Evolutionary conservation across 2,888 invertebrate genomes (phyloP).

Genomic region (Meiosimyza platycephala): DNA sequence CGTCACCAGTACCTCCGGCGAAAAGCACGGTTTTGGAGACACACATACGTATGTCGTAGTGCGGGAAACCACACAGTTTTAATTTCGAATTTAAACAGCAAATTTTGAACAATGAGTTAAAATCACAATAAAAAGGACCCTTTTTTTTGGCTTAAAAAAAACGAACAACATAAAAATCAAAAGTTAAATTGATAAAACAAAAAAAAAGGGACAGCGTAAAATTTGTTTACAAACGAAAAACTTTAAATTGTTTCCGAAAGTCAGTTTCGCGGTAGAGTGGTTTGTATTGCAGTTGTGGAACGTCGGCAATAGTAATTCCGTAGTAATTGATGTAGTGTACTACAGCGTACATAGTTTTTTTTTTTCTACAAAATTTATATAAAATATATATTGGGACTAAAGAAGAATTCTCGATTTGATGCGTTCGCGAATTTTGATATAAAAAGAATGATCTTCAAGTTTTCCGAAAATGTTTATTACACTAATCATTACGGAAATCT

Average conservation of each 20-base stretch:
- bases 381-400: too few species aligned
- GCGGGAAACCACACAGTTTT: slow-evolving; percentile 62
- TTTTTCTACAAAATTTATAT: too few species aligned
- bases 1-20: slow-evolving; percentile 40
- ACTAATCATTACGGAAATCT: too few species aligned
- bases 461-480: too few species aligned
- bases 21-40: slow-evolving; percentile 41
- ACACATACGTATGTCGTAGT: slow-evolving; percentile 37
- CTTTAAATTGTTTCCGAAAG: slow-evolving; percentile 35
- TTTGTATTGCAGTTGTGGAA: slow-evolving; percentile 22
- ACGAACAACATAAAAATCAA: slow-evolving; percentile 50
- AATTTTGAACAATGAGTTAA: slow-evolving; percentile 36
- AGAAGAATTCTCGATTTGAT: too few species aligned
- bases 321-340: too few species aligned
- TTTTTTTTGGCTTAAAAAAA: slow-evolving; percentile 30
- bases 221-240: slow-evolving; percentile 33
- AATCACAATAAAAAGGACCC: slow-evolving; percentile 48
- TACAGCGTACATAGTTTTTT: too few species aligned
- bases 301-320: too few species aligned
- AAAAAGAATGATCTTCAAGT: too few species aligned
- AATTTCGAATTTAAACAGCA: slow-evolving; percentile 61
- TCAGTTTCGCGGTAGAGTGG: slow-evolving; percentile 31
- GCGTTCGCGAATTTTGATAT: too few species aligned
- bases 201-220: slow-evolving; percentile 16
- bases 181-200: slow-evolving; percentile 36